Base-by-base conservation (phyloP, 2,797 vertebrate genomes). In the Halcyon leucocephala region DNA sequence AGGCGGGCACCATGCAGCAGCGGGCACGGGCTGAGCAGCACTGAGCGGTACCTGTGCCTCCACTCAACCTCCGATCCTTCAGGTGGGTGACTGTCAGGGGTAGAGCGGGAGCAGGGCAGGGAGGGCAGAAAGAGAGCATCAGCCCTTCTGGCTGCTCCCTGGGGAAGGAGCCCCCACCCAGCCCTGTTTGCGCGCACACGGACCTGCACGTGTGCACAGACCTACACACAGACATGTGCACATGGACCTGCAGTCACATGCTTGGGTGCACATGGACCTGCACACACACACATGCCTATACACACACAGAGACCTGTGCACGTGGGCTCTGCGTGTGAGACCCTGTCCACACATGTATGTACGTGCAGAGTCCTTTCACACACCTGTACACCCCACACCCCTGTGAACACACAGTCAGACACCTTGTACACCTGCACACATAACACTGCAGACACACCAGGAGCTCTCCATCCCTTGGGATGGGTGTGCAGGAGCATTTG, bases 11-110 rank as follows among this genome's bases (percentile, higher is more conserved):
- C 96, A 97, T 94, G 92, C 96, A 96, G 97, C 92, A 26, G 80
- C 21, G 26, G 81, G 72, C 89, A 80, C 16, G 60, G 90, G 92
- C 98, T 71, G 91, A 97, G 98, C 97, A 98, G 98, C 98, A 97
- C 85, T 22, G 70, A 89, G 74, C 33, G 90, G 98, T 99, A 99
- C 99, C 99, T 99, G 99, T 98, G 98, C 99, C 98, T 98, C 98
- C 99, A 98, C 99, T 99, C 99, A 99, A 99, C 98, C 99, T 99
- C 97, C 99, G 99, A 98, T 99, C 99, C 99, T 99, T 99, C 99
- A 99, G 98, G 99, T 99, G 99, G 25, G 99, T 98, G 94, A 99
- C 99, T 99, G 98, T 98, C 98, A 98, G 95, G 97, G 72, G 69
- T 54, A 69, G 93, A 94, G 93, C 46, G 10, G 87, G 78, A 95